Percentiles rank a stretch among this genome's conserved stretches.
Evolutionary conservation across 2,888 invertebrate species (phyloP).

Genomic region (Sisyra nigra): DNA sequence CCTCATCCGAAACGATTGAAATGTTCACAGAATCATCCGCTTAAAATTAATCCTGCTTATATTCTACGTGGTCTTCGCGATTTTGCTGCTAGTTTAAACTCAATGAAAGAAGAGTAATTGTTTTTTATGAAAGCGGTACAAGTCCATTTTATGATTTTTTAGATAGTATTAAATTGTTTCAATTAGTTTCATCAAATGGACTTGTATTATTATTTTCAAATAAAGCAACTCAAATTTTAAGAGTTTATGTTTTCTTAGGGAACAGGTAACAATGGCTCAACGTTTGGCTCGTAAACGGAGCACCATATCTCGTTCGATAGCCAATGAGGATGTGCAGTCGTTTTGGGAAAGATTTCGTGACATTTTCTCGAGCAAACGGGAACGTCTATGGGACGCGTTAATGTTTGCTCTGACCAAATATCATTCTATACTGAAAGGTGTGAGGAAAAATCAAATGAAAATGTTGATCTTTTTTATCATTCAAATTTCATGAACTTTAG

Average conservation of each 20-base stretch:
- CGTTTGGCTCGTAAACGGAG: slow-evolving; percentile 20
- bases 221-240: slow-evolving; percentile 2
- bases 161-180: no score
- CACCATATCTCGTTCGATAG: slow-evolving; percentile 37
- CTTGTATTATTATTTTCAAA: background rate
- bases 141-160: no score
- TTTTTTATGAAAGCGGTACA: no score
- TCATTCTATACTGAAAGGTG: slow-evolving; percentile 44
- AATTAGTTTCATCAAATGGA: no score
- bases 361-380: slow-evolving; percentile 41
- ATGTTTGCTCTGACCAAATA: slow-evolving; percentile 46
- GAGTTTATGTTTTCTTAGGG: slow-evolving; percentile 13
- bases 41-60: slow-evolving; percentile 49
- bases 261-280: slow-evolving; percentile 21
- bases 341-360: slow-evolving; percentile 53
- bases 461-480: slow-evolving; percentile 5
- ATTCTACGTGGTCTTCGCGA: slow-evolving; percentile 48
- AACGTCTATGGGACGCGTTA: slow-evolving; percentile 55
- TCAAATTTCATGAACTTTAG: slow-evolving; percentile 23
- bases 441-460: background rate
- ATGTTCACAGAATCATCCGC: slow-evolving; percentile 33
- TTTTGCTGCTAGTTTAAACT: slow-evolving; percentile 32
- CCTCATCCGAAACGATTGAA: background rate
- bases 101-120: slow-evolving; percentile 19
- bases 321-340: slow-evolving; percentile 35